Conservation (phyloP, 2,888 invertebrate genomes). For the Erebia palarica region DNA sequence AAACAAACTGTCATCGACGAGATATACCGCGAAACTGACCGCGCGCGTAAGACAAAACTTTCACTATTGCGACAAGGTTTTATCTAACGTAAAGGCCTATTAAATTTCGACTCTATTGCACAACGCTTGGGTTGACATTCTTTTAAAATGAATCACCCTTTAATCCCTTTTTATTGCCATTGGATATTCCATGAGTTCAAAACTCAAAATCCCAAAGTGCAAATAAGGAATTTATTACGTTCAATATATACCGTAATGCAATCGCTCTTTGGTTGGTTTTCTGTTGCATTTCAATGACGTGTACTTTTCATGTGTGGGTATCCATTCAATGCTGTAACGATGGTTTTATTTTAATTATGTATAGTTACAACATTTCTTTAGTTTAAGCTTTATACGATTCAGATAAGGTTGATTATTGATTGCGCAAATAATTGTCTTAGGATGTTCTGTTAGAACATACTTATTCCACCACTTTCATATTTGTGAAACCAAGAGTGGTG, state of each 20-base stretch:
- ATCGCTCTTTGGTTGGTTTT: slow-evolving; percentile 21
- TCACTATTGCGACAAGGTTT: slow-evolving; percentile 54
- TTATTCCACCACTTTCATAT: slow-evolving; percentile 48
- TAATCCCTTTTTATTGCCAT: slow-evolving; percentile 35
- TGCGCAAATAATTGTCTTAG: slow-evolving; percentile 5
- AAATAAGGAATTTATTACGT: slow-evolving; percentile 5
- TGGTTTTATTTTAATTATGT: slow-evolving; percentile 16
- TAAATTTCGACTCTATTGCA: slow-evolving; percentile 34
- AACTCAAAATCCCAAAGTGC: slow-evolving; percentile 39
- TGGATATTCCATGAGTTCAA: slow-evolving; percentile 37
- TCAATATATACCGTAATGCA: slow-evolving; percentile 12
- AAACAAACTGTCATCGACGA: slow-evolving; percentile 50
- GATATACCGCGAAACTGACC: slow-evolving; percentile 74
- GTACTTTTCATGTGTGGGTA: slow-evolving; percentile 38
- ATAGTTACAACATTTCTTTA: background rate
- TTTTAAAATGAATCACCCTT: slow-evolving; percentile 33
- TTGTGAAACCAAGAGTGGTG: slow-evolving; percentile 48
- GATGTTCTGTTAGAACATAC: slow-evolving; percentile 14
- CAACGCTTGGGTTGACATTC: slow-evolving; percentile 36
- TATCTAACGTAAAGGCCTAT: slow-evolving; percentile 43
- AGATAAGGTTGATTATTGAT: slow-evolving; percentile 28
- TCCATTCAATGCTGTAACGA: slow-evolving; percentile 40
- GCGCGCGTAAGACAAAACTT: slow-evolving; percentile 53
- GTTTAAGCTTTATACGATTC: slow-evolving; percentile 5
- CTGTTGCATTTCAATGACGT: background rate